These are phyloP conservation scores for Cryptus viduatorius DNA, from an alignment of 2,888 invertebrate genomes.

Conservation along the genomic window DNA sequence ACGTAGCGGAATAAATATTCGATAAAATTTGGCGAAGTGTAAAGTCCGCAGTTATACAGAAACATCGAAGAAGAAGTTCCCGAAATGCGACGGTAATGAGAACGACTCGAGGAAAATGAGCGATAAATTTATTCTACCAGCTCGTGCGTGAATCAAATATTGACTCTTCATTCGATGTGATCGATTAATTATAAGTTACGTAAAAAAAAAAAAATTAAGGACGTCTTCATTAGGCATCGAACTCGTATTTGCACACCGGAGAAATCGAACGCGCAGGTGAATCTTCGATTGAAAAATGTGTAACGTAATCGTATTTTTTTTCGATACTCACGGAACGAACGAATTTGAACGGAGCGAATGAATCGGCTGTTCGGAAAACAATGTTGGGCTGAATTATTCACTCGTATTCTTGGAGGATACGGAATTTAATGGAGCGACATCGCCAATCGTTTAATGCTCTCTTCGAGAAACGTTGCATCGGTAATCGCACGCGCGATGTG, in stretches of 20 bases:
- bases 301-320: too few relatives aligned
- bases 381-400: not conserved
- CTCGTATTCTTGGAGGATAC: not conserved
- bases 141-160: slow-evolving; percentile 20
- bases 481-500: not conserved
- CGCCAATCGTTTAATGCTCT: not conserved
- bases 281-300: too few relatives aligned
- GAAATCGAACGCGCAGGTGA: too few relatives aligned
- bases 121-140: slow-evolving; percentile 1
- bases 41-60: slow-evolving; percentile 14
- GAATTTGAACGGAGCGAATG: too few relatives aligned
- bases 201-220: not conserved
- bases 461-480: not conserved
- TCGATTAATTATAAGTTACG: not conserved
- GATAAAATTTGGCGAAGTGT: slow-evolving; percentile 49
- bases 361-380: not conserved
- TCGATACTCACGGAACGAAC: not conserved
- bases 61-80: slow-evolving; percentile 1
- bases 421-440: not conserved
- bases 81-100: slow-evolving; percentile 15
- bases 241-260: not conserved
- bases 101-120: not conserved
- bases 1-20: slow-evolving; percentile 51
- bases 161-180: not conserved
- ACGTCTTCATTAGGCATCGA: not conserved